A percentile compares a stretch with the other conserved stretches of the same genome.
Conservation (phyloP, 2,113 vertebrate species). For the Chrysochloris asiatica region DNA sequence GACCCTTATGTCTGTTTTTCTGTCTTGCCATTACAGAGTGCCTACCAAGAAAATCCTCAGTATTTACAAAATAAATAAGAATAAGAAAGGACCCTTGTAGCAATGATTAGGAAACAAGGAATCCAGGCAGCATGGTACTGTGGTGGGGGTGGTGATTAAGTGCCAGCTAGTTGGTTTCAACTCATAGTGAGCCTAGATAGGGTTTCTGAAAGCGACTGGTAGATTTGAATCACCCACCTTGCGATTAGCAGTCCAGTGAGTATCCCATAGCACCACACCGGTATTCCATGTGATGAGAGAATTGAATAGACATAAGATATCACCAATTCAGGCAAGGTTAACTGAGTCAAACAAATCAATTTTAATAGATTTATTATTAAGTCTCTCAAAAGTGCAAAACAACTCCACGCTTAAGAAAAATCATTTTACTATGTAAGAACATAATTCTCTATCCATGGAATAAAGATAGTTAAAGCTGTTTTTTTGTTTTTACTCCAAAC, state of each 20-base stretch:
- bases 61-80: constrained; percentile 30
- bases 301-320: background rate
- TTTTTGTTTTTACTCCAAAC: background rate
- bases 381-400: constrained; percentile 13
- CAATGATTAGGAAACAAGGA: background rate
- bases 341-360: background rate
- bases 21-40: background rate
- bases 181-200: too few species aligned
- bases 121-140: background rate
- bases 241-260: too few species aligned
- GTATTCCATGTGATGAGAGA: too few species aligned
- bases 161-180: too few species aligned
- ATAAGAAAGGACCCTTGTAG: background rate
- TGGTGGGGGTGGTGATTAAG: too few species aligned
- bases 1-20: background rate
- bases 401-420: background rate
- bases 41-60: background rate
- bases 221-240: too few species aligned
- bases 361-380: background rate
- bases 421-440: background rate
- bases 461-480: too few species aligned
- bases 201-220: too few species aligned
- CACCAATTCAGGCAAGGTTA: background rate
- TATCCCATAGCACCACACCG: too few species aligned
- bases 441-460: constrained; percentile 13